Evolutionary conservation across 1,140 invertebrate genomes (phyloP), one percentile per base, ranked within the genome.

Genomic region (Drosophila murphyi): DNA sequence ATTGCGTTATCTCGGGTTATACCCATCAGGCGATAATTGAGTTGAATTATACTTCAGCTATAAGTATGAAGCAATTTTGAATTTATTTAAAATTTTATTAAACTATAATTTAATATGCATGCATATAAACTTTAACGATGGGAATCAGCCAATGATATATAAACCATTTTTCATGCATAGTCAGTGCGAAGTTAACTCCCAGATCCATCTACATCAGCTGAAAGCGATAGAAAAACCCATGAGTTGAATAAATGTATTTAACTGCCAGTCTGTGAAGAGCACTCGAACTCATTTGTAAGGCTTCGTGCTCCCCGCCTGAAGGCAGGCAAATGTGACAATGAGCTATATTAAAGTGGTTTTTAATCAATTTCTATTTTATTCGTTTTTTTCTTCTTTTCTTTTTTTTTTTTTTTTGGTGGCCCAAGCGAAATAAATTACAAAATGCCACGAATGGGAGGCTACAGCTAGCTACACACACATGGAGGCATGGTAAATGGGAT

Each of bases 291-390:
- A 62, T 78, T 59, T 59, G 61, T 62, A 73, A 61, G 50, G 64
- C 65, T 60, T 68, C 48, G n/a, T 60, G 61, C 34, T n/a, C 7
- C 4, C 2, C 3, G 50, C 50, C 4, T 7, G n/a, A 51, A 7
- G 47, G 50, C 65, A 62, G 8, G 71, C 63, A 56, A 72, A 72
- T 65, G 72, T 68, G 76, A 83, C 80, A 83, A 88, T 78, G 70
- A 80, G 65, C 72, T 70, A 52, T 72, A 88, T 83, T 83, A 87
- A 88, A 87, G 83, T 87, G 82, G 69, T 88, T 87, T 87, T 88
- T 87, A 88, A 87, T 87, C 59, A 88, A 88, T 82, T 81, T 63
- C 80, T 76, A 43, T 52, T 73, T 71, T 69, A 68, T 72, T 57
- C 50, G 41, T 20, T 20, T 20, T 20, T n/a, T 31, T 39, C 29